Base-by-base conservation (phyloP, 2,888 invertebrate species). In the Erebia aethiops region DNA sequence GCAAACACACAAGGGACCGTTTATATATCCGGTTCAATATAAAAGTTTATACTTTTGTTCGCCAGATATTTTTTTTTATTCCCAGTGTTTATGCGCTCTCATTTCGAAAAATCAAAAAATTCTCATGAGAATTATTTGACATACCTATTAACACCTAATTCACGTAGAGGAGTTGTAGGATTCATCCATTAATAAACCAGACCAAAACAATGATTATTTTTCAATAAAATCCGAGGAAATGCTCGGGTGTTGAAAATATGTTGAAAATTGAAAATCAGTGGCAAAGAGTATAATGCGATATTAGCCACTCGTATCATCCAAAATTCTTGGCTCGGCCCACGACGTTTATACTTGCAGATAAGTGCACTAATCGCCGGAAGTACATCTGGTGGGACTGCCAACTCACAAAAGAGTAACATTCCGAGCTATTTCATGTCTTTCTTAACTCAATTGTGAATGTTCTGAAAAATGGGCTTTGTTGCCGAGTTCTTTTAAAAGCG, bases 351-450 rank as follows among this genome's bases (percentile, higher is more conserved):
- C 66, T 66, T 66, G 66, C 66, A 75, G 78, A 80, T 75, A 75
- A 80, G 76, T 78, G 69, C 73, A 65, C 76, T 82, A 81, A 82
- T 80, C 79, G 79, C 73, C 74, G 71, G 75, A 73, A 77, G 76
- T 76, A 79, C 77, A 80, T 81, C 78, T 79, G 79, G 77, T 76
- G 77, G 77, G 80, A 82, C 81, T 85, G 87, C 87, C 88, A 88
- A 88, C 79, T 84, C 78, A 73, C 75, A 75, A 79, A 77, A 77
- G 75, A 78, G 88, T 89, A 84, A 85, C 84, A 86, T 83, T 82
- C 82, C 77, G 81, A 78, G 78, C 79, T 81, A 81, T 81, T 82
- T 81, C 79, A 79, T 84, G 85, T 88, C 87, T 84, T 83, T 82
- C 72, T 75, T 77, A 77, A 80, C 80, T 77, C 77, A 72, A 77